These are phyloP conservation scores for Forbesichthys agassizii DNA, from an alignment of 2,113 vertebrate species.

Conservation along the genomic window DNA sequence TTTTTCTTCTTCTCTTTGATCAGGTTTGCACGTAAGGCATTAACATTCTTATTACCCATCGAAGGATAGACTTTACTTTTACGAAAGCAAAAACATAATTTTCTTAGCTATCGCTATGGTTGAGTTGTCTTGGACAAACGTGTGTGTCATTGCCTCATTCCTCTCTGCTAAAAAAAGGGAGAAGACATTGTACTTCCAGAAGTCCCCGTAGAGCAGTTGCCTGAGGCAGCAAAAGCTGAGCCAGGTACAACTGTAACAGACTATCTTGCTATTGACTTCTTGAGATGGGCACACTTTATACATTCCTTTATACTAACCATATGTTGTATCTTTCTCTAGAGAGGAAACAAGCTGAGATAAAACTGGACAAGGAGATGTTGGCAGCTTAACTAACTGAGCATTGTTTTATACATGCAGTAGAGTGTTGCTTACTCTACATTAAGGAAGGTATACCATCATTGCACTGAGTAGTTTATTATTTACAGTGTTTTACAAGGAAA, in stretches of 20 bases:
- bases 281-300: neutral
- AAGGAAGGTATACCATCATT: slow-evolving; percentile 9
- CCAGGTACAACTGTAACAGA: slow-evolving; percentile 71
- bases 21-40: too few relatives aligned
- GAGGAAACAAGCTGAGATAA: slow-evolving; percentile 57
- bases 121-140: too few relatives aligned
- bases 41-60: too few relatives aligned
- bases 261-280: neutral
- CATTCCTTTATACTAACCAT: slow-evolving; percentile 6
- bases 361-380: slow-evolving; percentile 70
- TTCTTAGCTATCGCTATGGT: too few relatives aligned
- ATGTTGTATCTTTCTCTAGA: slow-evolving; percentile 57
- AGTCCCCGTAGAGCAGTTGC: slow-evolving; percentile 81
- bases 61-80: too few relatives aligned
- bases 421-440: slow-evolving; percentile 7
- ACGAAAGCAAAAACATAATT: too few relatives aligned
- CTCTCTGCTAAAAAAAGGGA: slow-evolving; percentile 47
- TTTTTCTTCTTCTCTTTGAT: too few relatives aligned
- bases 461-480: slow-evolving; percentile 7
- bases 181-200: slow-evolving; percentile 87
- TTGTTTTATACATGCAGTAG: slow-evolving; percentile 6
- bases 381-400: slow-evolving; percentile 55
- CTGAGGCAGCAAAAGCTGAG: slow-evolving; percentile 54
- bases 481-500: slow-evolving; percentile 16
- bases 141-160: neutral